Base-by-base conservation (phyloP, 1,140 invertebrate genomes). In the Heliconius hermathena region DNA sequence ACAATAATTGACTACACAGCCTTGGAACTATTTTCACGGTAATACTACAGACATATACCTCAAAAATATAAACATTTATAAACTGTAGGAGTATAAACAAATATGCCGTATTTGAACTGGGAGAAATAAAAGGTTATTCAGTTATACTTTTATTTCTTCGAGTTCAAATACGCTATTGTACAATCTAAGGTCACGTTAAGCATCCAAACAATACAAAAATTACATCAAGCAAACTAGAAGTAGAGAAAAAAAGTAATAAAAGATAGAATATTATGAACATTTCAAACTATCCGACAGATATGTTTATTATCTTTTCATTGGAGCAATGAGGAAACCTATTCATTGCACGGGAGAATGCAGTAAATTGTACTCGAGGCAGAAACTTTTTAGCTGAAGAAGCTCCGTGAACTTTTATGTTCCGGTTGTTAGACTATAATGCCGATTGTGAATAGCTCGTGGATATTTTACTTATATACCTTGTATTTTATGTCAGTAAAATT, bases 361-460 rank as follows among this genome's bases (percentile, higher is more conserved):
- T 29, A 29, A 66, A 66, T 66, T 16, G 1, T 29, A 66, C 60
- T 66, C 60, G 60, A 29, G 26, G 60, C 60, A 66, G 60, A 66
- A 66, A 29, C 26, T 66, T 66, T 66, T 66, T 66, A 66, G 60
- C 60, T 66, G 60, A 66, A 66, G 60, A 66, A 26, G 60, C 60
- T 66, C 60, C 11, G 8, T 66, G 60, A 66, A 66, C 60, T 29
- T 66, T 66, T 26, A 66, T 66, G 57, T 66, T 66, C 60, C 60
- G 60, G 60, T 66, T 66, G 60, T 66, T 66, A 66, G 11, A 66
- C 60, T 66, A 66, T 13, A 66, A 66, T 66, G 60, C 60, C 22
- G 13, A 26, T 60, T 13, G 57, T 57, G 54, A 22, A 52, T 54
- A 60, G 54, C 54, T 60, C 20, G 54, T 16, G 6, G 26, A 11